Evolutionary conservation across 1,140 invertebrate genomes (phyloP).

Genomic region (Cydia amplana): DNA sequence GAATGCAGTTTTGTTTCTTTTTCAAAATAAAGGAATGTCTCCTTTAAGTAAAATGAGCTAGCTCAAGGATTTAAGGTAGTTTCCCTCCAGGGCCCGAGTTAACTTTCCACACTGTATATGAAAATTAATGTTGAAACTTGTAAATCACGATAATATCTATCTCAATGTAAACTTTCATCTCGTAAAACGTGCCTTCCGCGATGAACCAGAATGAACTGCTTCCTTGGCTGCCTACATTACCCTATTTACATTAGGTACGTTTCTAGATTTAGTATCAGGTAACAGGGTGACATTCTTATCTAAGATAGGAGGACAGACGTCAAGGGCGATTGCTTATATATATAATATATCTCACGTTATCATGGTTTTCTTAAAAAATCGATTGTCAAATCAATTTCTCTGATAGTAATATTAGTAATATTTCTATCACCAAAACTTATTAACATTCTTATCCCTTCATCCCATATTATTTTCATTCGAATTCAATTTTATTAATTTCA

Average conservation of each 20-base stretch:
- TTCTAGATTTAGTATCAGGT: conserved; percentile 22
- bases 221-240: background rate
- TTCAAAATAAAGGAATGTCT: no score
- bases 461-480: no score
- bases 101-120: no score
- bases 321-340: background rate
- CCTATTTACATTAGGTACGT: background rate
- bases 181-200: background rate
- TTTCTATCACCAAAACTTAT: background rate
- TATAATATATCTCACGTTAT: background rate
- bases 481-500: no score
- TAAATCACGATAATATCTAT: conserved; percentile 1
- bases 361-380: background rate
- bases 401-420: background rate
- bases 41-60: no score
- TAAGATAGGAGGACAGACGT: background rate
- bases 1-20: no score
- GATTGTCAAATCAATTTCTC: background rate
- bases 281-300: conserved; percentile 26
- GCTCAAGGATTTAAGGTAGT: no score
- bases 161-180: background rate
- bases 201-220: background rate
- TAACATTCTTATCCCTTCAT: no score
- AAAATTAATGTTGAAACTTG: background rate
- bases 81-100: no score